These are phyloP conservation scores for Spea multiplicata DNA, from an alignment of 2,113 vertebrate species.

Conservation along the genomic window DNA sequence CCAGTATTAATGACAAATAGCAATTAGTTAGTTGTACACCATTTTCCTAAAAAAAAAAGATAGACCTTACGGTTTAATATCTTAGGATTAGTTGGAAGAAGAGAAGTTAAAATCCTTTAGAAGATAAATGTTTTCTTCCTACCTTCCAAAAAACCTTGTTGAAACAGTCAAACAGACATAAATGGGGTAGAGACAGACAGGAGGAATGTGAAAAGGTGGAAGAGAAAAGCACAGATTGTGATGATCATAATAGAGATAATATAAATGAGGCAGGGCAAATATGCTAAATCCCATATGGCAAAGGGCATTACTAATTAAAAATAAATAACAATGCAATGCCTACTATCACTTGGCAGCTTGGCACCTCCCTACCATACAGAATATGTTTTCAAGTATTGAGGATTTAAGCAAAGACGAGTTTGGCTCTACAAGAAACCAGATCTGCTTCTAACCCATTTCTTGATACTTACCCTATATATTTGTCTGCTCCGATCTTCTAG, in stretches of 20 bases:
- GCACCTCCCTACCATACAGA: too few relatives aligned
- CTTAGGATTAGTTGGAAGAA: not conserved
- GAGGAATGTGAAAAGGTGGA: constrained; percentile 53
- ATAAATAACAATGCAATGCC: too few relatives aligned
- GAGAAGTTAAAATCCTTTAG: not conserved
- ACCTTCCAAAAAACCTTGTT: constrained; percentile 82
- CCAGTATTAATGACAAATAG: not conserved
- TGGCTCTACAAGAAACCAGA: too few relatives aligned
- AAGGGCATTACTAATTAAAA: too few relatives aligned
- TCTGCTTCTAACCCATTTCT: too few relatives aligned
- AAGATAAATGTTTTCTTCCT: constrained; percentile 59
- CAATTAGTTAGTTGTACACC: not conserved
- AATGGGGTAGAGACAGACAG: constrained; percentile 63
- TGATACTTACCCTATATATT: too few relatives aligned
- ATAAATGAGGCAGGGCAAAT: constrained; percentile 9
- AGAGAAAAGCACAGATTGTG: constrained; percentile 52
- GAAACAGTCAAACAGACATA: constrained; percentile 66
- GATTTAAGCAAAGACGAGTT: too few relatives aligned
- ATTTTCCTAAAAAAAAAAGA: not conserved
- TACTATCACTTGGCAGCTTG: too few relatives aligned
- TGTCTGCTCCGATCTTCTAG: too few relatives aligned
- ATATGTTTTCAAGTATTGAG: too few relatives aligned
- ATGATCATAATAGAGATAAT: constrained; percentile 8
- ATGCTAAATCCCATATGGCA: not conserved
- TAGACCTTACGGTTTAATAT: not conserved